A percentile compares a stretch with the other conserved stretches of the same genome.
Evolutionary conservation across 2,888 invertebrate genomes (phyloP).

Genomic region (Xanthorhoe designata): DNA sequence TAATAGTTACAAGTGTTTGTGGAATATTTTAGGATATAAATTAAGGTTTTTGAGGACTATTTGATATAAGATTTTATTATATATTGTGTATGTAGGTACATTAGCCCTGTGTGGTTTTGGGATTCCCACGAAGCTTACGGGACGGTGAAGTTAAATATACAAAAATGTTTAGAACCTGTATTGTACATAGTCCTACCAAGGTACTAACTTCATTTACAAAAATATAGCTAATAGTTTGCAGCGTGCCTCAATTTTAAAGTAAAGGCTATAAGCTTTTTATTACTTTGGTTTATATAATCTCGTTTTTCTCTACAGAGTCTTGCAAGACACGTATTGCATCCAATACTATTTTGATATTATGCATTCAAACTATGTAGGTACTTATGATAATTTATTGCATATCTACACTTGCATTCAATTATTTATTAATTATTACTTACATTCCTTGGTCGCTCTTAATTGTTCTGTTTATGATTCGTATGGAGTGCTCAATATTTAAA

Average conservation of each 20-base stretch:
- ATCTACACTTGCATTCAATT: background rate
- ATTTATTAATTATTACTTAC: conserved; percentile 1
- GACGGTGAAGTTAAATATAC: background rate
- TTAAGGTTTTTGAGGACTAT: conserved; percentile 24
- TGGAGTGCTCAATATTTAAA: background rate
- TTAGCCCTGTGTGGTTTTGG: conserved; percentile 2
- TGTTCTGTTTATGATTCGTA: background rate
- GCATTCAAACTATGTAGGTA: background rate
- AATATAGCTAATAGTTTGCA: conserved; percentile 15
- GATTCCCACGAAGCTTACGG: conserved; percentile 11
- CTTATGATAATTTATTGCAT: background rate
- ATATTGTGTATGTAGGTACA: background rate
- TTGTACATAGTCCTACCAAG: conserved; percentile 1
- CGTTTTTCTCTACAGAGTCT: background rate
- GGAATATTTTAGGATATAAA: conserved; percentile 12
- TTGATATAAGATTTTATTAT: conserved; percentile 23
- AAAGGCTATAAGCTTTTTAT: conserved; percentile 8
- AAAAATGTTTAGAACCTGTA: background rate
- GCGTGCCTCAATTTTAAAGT: conserved; percentile 27
- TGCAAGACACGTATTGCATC: background rate
- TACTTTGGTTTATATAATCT: background rate
- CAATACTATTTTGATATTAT: background rate
- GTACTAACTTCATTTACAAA: conserved; percentile 7
- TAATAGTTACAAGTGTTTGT: conserved; percentile 11
- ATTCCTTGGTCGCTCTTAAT: conserved; percentile 8